These are phyloP conservation scores for Andrena marginata DNA, from an alignment of 2,888 invertebrate genomes.

Conservation along the genomic window DNA sequence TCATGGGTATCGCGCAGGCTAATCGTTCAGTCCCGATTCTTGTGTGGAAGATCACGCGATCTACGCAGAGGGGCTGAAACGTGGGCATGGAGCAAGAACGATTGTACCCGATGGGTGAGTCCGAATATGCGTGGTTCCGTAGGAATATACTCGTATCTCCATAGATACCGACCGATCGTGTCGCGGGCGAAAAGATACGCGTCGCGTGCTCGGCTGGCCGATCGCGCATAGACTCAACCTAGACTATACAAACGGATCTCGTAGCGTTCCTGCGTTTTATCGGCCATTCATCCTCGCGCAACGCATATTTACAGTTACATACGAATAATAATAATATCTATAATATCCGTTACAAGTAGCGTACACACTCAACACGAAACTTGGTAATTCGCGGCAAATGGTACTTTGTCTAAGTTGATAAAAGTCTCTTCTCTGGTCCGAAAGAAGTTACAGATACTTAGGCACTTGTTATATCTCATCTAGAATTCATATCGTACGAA, in stretches of 20 bases:
- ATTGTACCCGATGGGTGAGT: slow-evolving; percentile 23
- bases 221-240: slow-evolving; percentile 37
- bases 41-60: neutral
- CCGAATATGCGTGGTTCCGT: neutral
- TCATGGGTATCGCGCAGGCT: neutral
- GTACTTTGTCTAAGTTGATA: slow-evolving; percentile 81
- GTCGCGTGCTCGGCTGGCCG: slow-evolving; percentile 1
- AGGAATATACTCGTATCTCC: neutral
- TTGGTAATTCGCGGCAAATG: slow-evolving; percentile 72
- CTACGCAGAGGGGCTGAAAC: slow-evolving; percentile 27
- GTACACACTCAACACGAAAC: slow-evolving; percentile 63
- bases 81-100: slow-evolving; percentile 49
- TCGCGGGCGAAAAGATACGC: neutral
- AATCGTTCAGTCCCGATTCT: neutral
- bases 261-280: slow-evolving; percentile 42
- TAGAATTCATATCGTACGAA: slow-evolving; percentile 79
- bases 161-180: slow-evolving; percentile 5
- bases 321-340: slow-evolving; percentile 46
- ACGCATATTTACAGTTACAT: slow-evolving; percentile 69
- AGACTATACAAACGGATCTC: slow-evolving; percentile 49
- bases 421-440: slow-evolving; percentile 84
- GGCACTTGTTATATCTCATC: slow-evolving; percentile 84
- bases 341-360: slow-evolving; percentile 62
- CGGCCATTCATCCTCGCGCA: slow-evolving; percentile 66
- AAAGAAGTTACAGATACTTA: slow-evolving; percentile 84